A percentile compares a stretch with the other conserved stretches of the same genome.
phyloP scores from a whole-genome alignment of 1,140 invertebrate genomes.

The Andricus grossulariae region DNA sequence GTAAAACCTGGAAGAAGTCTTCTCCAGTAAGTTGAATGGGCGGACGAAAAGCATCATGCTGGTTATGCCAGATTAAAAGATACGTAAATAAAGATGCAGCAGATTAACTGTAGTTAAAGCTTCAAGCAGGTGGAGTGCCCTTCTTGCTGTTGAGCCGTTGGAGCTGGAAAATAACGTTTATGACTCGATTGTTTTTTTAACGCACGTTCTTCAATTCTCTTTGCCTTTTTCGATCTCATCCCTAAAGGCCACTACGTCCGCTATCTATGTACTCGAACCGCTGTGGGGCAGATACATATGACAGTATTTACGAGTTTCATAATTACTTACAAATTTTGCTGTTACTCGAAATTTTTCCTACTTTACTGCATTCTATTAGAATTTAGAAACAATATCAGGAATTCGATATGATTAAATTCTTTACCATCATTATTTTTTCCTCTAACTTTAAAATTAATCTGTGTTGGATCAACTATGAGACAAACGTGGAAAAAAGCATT shows the following conservation, averaged over 20 bases:
- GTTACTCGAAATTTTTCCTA: too few relatives aligned
- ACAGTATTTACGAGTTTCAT: conserved; percentile 44
- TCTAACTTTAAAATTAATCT: too few relatives aligned
- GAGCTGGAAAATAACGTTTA: conserved; percentile 73
- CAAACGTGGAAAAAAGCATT: too few relatives aligned
- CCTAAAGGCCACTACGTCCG: conserved; percentile 64
- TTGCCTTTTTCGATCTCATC: conserved; percentile 33
- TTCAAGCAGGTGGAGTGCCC: conserved; percentile 72
- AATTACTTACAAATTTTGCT: not conserved
- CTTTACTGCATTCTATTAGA: too few relatives aligned
- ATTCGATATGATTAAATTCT: too few relatives aligned
- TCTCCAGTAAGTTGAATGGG: not conserved
- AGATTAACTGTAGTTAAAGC: conserved; percentile 45
- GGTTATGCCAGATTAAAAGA: conserved; percentile 46
- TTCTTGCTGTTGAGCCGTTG: conserved; percentile 74
- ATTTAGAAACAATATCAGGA: too few relatives aligned
- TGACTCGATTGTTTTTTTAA: conserved; percentile 34
- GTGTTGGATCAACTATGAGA: too few relatives aligned
- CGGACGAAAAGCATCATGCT: conserved; percentile 42
- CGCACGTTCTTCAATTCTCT: conserved; percentile 31
- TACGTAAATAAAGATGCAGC: conserved; percentile 43
- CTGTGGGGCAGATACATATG: conserved; percentile 64
- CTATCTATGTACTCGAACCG: conserved; percentile 76
- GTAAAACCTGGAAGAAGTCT: conserved; percentile 8
- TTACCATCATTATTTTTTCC: too few relatives aligned